Base-by-base conservation (phyloP, 2,888 invertebrate genomes). In the Vesta saturnalis region DNA sequence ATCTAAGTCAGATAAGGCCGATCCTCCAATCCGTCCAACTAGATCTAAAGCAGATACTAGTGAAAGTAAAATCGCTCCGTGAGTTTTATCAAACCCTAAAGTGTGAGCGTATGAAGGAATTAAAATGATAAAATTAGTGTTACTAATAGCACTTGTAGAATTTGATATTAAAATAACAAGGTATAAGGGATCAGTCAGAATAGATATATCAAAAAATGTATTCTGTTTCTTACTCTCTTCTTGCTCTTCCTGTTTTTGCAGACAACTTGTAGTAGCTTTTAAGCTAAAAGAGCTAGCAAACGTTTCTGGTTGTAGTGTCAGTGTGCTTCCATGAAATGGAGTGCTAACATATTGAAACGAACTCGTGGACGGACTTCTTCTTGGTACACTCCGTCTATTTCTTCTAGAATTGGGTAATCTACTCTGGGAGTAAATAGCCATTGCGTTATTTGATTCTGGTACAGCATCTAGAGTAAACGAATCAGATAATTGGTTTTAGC, bases 271-370 rank as follows among this genome's bases (percentile, higher is more conserved):
- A 2, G 56, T 39, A 2, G 54, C 61, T 60, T 58, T 91, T 0
- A 94, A 79, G 12, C 93, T 93, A 71, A 94, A 88, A 56, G 93
- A 93, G 0, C 92, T 93, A 0, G 93, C 91, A 78, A 93, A 92
- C 73, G 92, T 92, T 78, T 90, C 90, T 0, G 92, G 92, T 70
- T 93, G 92, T 71, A 94, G 88, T 0, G 93, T 93, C 0, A 94
- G 77, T 0, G 94, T 94, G 47, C 94, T 94, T 0, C 94, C 94
- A 76, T 94, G 94, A 79, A 93, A 94, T 0, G 94, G 93, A 0
- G 94, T 94, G 55, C 92, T 92, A 80, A 94, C 89, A 78, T 94
- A 95, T 71, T 94, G 91, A 74, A 95, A 94, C 56, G 94, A 94
- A 39, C 94, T 93, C 0, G 91, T 91, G 0, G 93, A 94, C 0